phyloP scores from a whole-genome alignment of 2,113 vertebrate genomes.

The Chlamydotis undulata region DNA sequence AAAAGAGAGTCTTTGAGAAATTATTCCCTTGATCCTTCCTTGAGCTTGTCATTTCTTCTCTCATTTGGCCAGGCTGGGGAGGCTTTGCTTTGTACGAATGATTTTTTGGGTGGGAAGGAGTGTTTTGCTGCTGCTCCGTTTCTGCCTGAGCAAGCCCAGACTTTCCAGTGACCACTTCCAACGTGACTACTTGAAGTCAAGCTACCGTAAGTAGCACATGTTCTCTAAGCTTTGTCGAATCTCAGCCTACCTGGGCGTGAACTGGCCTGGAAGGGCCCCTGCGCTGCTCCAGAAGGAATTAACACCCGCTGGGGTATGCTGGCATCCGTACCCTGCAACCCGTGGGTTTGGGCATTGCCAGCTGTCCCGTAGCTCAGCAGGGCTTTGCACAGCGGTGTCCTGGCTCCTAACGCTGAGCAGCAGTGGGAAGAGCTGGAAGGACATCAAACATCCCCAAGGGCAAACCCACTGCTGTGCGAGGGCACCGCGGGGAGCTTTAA shows the following conservation, averaged over 20 bases:
- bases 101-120: neutral
- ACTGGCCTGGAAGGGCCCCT: neutral
- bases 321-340: neutral
- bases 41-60: neutral
- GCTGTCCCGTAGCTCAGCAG: neutral
- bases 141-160: accelerated
- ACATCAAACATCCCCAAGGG: neutral
- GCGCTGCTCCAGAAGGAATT: neutral
- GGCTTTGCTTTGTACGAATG: neutral
- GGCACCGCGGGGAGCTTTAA: neutral
- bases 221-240: neutral
- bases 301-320: neutral
- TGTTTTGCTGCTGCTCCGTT: neutral
- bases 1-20: neutral
- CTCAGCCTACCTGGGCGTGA: neutral
- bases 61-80: neutral
- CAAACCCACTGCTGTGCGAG: accelerated
- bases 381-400: neutral
- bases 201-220: neutral
- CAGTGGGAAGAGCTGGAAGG: neutral
- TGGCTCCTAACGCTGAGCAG: accelerated
- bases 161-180: neutral
- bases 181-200: neutral
- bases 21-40: neutral
- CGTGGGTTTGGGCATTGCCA: neutral